Evolutionary conservation across 2,113 vertebrate genomes (phyloP).

Genomic region (Hyla sarda): DNA sequence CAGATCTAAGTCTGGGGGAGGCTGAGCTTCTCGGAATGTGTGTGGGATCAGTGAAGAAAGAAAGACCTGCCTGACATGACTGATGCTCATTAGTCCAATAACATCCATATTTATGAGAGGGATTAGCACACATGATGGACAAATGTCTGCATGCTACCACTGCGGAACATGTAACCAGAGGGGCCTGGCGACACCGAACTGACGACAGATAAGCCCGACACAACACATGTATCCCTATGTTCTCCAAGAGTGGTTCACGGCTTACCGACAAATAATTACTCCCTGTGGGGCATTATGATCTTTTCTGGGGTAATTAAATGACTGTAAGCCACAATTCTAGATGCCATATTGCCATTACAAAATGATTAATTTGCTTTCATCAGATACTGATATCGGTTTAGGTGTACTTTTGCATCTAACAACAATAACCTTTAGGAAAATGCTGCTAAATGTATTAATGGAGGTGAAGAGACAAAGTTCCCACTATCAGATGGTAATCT

Average conservation of each 20-base stretch:
- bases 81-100: slow-evolving; percentile 42
- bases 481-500: neutral
- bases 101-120: slow-evolving; percentile 53
- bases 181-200: neutral
- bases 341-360: slow-evolving; percentile 35
- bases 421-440: neutral
- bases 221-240: slow-evolving; percentile 27
- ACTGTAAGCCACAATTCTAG: neutral
- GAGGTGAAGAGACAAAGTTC: neutral
- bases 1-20: slow-evolving; percentile 15
- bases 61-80: slow-evolving; percentile 10
- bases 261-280: slow-evolving; percentile 36
- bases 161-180: neutral
- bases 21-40: slow-evolving; percentile 18
- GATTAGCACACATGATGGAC: slow-evolving; percentile 47
- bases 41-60: slow-evolving; percentile 31
- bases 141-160: slow-evolving; percentile 40
- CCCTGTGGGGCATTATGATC: slow-evolving; percentile 28
- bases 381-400: neutral
- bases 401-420: neutral
- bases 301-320: slow-evolving; percentile 38
- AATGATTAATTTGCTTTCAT: slow-evolving; percentile 42
- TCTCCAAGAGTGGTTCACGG: slow-evolving; percentile 12
- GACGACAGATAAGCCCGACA: slow-evolving; percentile 6
- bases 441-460: neutral